Evolutionary conservation across 2,888 invertebrate genomes (phyloP), one percentile per base, ranked within the genome.

Genomic region (Lucinisca nassula): DNA sequence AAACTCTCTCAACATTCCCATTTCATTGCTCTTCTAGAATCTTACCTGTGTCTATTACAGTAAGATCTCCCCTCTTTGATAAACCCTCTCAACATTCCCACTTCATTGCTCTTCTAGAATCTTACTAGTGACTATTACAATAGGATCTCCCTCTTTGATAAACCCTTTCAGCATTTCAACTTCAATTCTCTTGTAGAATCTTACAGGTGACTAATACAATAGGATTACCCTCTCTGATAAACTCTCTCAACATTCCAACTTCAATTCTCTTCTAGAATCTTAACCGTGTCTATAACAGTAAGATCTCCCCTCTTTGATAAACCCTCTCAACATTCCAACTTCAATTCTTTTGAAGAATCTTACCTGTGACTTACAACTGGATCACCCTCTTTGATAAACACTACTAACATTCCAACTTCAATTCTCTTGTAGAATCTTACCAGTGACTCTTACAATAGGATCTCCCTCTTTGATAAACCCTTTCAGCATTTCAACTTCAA

Each of bases 1-100:
- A 97, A 99, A 99, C 67, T 98, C 98, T 93, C 98, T 98, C 90
- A 97, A 97, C 96, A 98, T 98, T 27, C 99, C 99, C 95, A 98
- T 98, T 45, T 94, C 91, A 40, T 96, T 92, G 58, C 95, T 96
- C 81, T 88, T 93, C 86, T 93, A 94, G 90, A 96, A n/a, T n/a
- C n/a, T 98, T n/a, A n/a, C n/a, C n/a, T n/a, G n/a, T 99, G 82
- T 99, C 98, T 82, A 99, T 97, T 58, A 99, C 97, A 12, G 99
- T 98, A 35, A 98, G 97, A 97, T 99, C 99, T 8, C 98, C 98
- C n/a, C 27, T 97, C 96, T 95, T 98, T 98, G 94, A 99, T 97
- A 97, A 99, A 99, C 67, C 98, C 98, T 93, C 98, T 98, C 90
- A 97, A 97, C 96, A 98, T 98, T 27, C 99, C 99, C 95, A 98